These are phyloP conservation scores for Galeruca laticollis DNA, from an alignment of 2,888 invertebrate genomes.

Conservation along the genomic window DNA sequence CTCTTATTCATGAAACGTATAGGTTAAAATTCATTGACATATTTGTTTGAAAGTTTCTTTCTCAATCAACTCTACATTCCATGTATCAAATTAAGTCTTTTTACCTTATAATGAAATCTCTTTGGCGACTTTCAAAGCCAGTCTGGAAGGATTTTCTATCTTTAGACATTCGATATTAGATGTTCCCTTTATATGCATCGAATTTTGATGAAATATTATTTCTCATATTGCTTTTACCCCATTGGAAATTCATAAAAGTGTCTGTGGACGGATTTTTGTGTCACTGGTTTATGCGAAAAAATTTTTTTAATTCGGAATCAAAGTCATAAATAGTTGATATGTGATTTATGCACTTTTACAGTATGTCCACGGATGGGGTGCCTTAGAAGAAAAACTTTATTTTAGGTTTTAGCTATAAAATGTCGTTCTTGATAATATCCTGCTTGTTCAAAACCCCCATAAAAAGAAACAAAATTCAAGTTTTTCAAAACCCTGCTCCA, in stretches of 20 bases:
- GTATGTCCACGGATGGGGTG: too few relatives aligned
- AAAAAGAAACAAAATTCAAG: too few relatives aligned
- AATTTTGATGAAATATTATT: constrained; percentile 2
- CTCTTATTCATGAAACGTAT: too few relatives aligned
- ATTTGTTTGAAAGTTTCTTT: too few relatives aligned
- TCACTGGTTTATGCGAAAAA: background rate
- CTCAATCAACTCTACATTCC: background rate
- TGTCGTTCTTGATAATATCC: too few relatives aligned
- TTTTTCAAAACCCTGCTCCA: too few relatives aligned
- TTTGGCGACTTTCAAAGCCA: background rate
- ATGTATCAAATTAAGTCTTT: background rate
- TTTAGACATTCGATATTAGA: background rate
- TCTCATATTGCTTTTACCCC: constrained; percentile 3
- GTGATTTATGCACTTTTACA: too few relatives aligned
- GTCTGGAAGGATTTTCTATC: background rate
- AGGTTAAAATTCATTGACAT: too few relatives aligned
- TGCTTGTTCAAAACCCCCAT: too few relatives aligned
- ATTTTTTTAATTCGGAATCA: background rate
- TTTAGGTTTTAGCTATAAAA: too few relatives aligned
- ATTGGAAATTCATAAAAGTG: background rate
- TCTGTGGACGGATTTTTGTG: background rate
- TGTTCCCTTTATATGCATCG: background rate
- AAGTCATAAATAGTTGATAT: background rate
- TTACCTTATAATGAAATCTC: background rate
- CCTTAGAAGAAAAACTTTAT: too few relatives aligned